A percentile compares a stretch with the other conserved stretches of the same genome.
Conservation (phyloP, 2,888 invertebrate genomes). For the Nezara viridula region DNA sequence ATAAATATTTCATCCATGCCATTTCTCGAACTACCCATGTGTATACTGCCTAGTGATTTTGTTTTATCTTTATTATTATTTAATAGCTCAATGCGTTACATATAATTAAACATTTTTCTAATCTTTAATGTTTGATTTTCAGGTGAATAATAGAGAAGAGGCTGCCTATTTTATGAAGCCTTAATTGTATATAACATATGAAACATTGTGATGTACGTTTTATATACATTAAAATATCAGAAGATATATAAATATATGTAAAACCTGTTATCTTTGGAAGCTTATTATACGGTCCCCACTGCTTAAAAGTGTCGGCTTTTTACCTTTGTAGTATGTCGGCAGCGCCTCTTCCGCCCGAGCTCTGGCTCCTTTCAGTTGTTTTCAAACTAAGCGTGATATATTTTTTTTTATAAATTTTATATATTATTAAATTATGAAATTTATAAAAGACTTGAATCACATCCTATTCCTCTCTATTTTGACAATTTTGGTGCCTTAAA, state of each 20-base stretch:
- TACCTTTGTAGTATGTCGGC: constrained; percentile 21
- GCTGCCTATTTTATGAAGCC: constrained; percentile 54
- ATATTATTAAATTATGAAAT: background rate
- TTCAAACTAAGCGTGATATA: constrained; percentile 19
- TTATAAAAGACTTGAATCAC: constrained; percentile 48
- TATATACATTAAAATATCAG: constrained; percentile 53
- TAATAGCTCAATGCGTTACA: background rate
- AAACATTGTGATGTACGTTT: constrained; percentile 57
- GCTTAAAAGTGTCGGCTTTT: constrained; percentile 53
- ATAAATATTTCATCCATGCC: too few species aligned
- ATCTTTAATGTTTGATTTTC: constrained; percentile 35
- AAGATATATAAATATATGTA: constrained; percentile 52
- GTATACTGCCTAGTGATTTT: background rate
- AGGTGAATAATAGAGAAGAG: constrained; percentile 54
- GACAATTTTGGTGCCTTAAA: constrained; percentile 59
- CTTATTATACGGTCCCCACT: constrained; percentile 54
- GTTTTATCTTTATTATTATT: background rate
- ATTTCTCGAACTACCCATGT: too few species aligned
- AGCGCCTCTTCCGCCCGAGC: constrained; percentile 44
- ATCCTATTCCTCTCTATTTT: constrained; percentile 51
- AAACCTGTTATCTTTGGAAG: constrained; percentile 54
- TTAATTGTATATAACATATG: constrained; percentile 56
- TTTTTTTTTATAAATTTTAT: constrained; percentile 50
- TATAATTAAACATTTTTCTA: background rate
- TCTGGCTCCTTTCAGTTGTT: background rate